A percentile compares a stretch with the other conserved stretches of the same genome.
phyloP scores from a whole-genome alignment of 2,113 vertebrate species.

The Colaptes auratus region DNA sequence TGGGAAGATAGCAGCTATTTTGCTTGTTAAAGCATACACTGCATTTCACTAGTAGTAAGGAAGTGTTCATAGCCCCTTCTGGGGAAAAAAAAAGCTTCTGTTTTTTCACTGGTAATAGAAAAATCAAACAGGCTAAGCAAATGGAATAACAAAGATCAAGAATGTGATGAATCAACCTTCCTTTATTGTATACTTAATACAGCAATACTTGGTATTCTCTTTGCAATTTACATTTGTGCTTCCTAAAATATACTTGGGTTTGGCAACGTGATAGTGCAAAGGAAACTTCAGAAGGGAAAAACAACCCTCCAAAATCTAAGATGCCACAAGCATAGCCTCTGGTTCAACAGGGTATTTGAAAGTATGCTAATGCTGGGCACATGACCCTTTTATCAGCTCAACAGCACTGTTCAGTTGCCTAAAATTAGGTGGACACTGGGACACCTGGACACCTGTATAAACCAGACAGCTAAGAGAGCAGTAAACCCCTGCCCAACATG shows the following conservation, averaged over 20 bases:
- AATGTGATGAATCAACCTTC: background rate
- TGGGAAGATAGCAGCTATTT: conserved; percentile 47
- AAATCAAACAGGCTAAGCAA: conserved; percentile 35
- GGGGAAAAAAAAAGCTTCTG: background rate
- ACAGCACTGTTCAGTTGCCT: background rate
- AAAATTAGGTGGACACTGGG: background rate
- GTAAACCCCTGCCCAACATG: background rate
- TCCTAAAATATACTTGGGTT: background rate
- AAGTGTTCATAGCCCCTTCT: conserved; percentile 5
- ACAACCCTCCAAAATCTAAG: background rate
- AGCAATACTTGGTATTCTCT: background rate
- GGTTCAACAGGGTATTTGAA: background rate
- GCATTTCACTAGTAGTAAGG: conserved; percentile 21
- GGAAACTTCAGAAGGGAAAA: background rate
- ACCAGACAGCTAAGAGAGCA: background rate
- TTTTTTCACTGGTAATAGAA: conserved; percentile 29
- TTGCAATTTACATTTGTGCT: background rate
- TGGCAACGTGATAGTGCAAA: background rate
- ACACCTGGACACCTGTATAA: background rate
- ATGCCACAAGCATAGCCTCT: accelerated
- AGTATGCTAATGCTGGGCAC: background rate
- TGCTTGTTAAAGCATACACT: conserved; percentile 13
- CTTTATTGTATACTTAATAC: background rate
- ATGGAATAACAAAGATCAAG: background rate
- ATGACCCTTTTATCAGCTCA: background rate